These are phyloP conservation scores for Choristoneura fumiferana DNA, from an alignment of 1,140 invertebrate species.

Conservation along the genomic window DNA sequence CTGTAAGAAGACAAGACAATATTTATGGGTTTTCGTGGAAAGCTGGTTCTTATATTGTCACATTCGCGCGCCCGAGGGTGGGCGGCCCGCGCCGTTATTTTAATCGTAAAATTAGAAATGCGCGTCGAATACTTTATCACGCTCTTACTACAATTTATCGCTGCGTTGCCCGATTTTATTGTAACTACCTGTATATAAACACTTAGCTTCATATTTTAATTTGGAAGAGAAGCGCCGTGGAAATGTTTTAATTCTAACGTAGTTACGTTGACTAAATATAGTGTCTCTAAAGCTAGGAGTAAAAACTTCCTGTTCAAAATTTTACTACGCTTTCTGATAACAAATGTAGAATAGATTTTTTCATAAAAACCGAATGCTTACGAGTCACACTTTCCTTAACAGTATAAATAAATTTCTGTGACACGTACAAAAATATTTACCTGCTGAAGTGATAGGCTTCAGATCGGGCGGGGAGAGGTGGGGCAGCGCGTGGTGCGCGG, in stretches of 20 bases:
- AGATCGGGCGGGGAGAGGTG: slow-evolving; percentile 73
- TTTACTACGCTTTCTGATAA: too few species aligned
- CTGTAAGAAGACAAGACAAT: too few species aligned
- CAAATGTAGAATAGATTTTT: too few species aligned
- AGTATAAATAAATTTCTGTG: neutral
- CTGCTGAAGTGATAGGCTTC: slow-evolving; percentile 74
- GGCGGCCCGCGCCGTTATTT: slow-evolving; percentile 22
- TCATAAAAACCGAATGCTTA: too few species aligned
- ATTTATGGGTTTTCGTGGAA: too few species aligned
- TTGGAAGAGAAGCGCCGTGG: neutral
- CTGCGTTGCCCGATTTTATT: slow-evolving; percentile 26
- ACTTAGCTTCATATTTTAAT: neutral
- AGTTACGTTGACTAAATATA: neutral
- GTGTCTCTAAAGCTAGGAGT: too few species aligned
- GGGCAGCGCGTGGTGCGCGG: slow-evolving; percentile 67
- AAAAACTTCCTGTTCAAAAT: too few species aligned
- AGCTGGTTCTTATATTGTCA: too few species aligned
- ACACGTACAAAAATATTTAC: slow-evolving; percentile 40
- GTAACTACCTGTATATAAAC: slow-evolving; percentile 26
- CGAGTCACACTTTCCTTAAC: too few species aligned
- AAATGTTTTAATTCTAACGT: neutral
- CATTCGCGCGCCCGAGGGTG: too few species aligned
- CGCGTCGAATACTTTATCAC: slow-evolving; percentile 34
- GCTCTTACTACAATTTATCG: slow-evolving; percentile 31
- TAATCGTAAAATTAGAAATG: slow-evolving; percentile 35